Evolutionary conservation across 2,797 vertebrate genomes (phyloP).

Genomic region (Leptodactylus fallax): DNA sequence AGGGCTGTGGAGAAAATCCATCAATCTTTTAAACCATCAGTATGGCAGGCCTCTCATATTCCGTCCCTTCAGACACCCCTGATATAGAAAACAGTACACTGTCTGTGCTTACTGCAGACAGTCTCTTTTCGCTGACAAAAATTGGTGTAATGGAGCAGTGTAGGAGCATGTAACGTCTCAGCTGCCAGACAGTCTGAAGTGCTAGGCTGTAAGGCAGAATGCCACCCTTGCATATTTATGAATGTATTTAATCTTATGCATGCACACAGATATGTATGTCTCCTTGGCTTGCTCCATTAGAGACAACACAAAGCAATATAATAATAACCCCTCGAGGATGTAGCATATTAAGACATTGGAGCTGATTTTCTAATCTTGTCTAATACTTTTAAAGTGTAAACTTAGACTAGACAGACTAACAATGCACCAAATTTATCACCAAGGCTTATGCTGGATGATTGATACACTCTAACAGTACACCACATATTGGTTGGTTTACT

Average conservation of each 20-base stretch:
- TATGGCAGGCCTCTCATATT: slow-evolving; percentile 44
- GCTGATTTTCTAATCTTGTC: too few relatives aligned
- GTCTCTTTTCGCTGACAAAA: slow-evolving; percentile 21
- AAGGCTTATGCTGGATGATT: too few relatives aligned
- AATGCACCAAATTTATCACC: too few relatives aligned
- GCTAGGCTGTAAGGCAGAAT: not conserved
- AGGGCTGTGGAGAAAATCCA: slow-evolving; percentile 25
- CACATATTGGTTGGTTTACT: too few relatives aligned
- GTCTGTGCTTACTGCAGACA: slow-evolving; percentile 50
- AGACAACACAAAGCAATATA: not conserved
- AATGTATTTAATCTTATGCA: not conserved
- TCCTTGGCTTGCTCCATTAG: not conserved
- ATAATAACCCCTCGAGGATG: not conserved
- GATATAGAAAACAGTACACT: not conserved
- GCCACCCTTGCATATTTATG: not conserved
- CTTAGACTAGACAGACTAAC: too few relatives aligned
- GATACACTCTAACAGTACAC: too few relatives aligned
- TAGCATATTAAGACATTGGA: not conserved
- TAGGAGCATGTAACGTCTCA: not conserved
- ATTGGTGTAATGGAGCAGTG: slow-evolving; percentile 7
- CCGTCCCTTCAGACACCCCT: slow-evolving; percentile 38
- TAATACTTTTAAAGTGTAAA: too few relatives aligned
- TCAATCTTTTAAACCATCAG: slow-evolving; percentile 26
- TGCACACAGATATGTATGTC: not conserved
- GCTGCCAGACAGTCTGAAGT: not conserved